Base-by-base conservation (phyloP, 2,797 vertebrate species). In the Furcifer pardalis region DNA sequence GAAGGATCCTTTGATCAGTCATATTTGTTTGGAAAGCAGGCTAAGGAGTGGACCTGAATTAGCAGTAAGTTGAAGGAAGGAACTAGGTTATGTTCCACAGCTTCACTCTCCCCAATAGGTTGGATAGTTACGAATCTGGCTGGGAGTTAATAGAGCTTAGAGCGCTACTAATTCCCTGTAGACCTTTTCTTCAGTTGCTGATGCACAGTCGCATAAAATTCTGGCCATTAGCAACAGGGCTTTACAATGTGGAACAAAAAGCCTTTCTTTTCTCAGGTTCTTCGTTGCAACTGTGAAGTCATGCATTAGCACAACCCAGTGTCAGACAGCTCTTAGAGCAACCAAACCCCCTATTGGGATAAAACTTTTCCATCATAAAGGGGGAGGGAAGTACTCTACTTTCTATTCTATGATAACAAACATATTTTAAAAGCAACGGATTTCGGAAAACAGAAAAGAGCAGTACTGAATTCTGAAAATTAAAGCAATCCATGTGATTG, bases 141-240 rank as follows among this genome's bases (percentile, higher is more conserved):
- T 84, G 87, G 21, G 46, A 88, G 73, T 85, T 86, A 90, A 65
- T 52, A 84, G 77, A 86, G 62, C 27, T 87, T 46, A 84, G 56
- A 87, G 40, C 15, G 66, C 3, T n/a, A 68, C 81, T 85, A 82
- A 83, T 23, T 77, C 40, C 62, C 78, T 56, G 7, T 60, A 21
- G 7, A 5, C 66, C 60, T 77, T 85, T 85, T 86, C 74, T 89
- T 60, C 82, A 60, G 40, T 73, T 82, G 25, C 46, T 62, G 13
- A 17, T 42, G 60, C 77, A 83, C 46, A 89, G 69, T 15, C 68
- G 65, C n/a, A 77, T 63, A 75, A 85, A 85, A 35, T n/a, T 77
- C 66, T 59, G 76, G 66, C 72, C 35, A 72, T 62, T 68, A 88
- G 35, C 35, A 84, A 66, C 66, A 84, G 78, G 66, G 83, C 32